Evolutionary conservation across 2,113 vertebrate species (phyloP), one percentile per base, ranked within the genome.

Genomic region (Catagonus wagneri): DNA sequence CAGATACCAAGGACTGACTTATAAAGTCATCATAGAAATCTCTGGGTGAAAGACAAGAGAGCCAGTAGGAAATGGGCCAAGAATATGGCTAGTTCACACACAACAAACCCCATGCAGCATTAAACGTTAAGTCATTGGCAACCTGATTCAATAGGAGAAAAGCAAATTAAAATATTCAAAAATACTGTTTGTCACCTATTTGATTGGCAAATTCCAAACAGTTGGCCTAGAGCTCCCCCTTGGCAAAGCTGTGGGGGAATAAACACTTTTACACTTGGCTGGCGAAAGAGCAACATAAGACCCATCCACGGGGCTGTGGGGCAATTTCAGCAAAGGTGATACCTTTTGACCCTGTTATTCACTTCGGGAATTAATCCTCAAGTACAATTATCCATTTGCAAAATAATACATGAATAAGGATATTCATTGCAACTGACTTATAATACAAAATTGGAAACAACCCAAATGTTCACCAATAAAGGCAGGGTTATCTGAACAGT

Each of bases 341-440:
- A 54, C n/a, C 60, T 71, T 89, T 54, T 89, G 83, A 80, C 36
- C 44, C 83, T 78, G 52, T 83, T 52, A 60, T 34, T 54, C 34
- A 65, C 32, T 95, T 90, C 76, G 83, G 54, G 78, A 97, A 95
- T 91, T 36, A 50, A 68, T 79, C 32, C 83, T 81, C 6, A 81
- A 32, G 32, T 56, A 39, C 4, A 39, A 3, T 7, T 66, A 65
- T 56, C 71, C 50, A 69, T 72, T 88, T 90, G 61, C 9, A 85
- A 88, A 69, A 80, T 50, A 16, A 29, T 20, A 34, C 63, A 15
- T 61, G 68, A 83, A 44, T 90, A 90, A 75, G 25, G 65, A 25
- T 81, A 71, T n/a, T 74, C 71, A 68, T 32, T 58, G 50, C 85
- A 79, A 63, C 23, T 11, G 65, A 29, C 44, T 72, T 93, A 36